Percentiles rank a stretch among this genome's conserved stretches.
phyloP scores from a whole-genome alignment of 2,888 invertebrate genomes.

The Linnaemya vulpina region DNA sequence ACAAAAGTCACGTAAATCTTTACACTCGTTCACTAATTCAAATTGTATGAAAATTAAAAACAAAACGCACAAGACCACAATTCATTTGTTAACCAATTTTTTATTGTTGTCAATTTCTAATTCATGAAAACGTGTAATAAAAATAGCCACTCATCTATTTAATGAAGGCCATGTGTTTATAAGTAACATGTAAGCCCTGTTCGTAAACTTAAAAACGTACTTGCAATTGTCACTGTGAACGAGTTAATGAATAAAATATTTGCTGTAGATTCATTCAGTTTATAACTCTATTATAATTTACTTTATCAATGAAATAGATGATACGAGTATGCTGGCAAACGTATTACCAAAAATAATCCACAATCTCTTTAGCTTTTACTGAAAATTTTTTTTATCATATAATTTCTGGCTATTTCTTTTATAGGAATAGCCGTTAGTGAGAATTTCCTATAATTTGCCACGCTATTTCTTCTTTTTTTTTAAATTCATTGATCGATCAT shows the following conservation, averaged over 20 bases:
- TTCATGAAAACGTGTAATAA: not conserved
- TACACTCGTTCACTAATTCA: not conserved
- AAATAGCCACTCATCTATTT: not conserved
- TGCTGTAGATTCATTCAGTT: not conserved
- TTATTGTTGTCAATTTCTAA: conserved; percentile 10
- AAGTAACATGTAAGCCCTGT: not conserved
- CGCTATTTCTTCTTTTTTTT: not conserved
- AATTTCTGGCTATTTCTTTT: too few relatives aligned
- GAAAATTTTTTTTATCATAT: too few relatives aligned
- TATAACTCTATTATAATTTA: not conserved
- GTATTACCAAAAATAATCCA: not conserved
- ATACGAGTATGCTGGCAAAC: not conserved
- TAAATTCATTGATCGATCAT: not conserved
- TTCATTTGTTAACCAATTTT: not conserved
- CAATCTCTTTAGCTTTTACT: not conserved
- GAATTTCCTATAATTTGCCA: conserved; percentile 8
- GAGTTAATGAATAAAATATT: too few relatives aligned
- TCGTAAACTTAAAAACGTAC: not conserved
- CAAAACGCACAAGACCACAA: not conserved
- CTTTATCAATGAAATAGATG: not conserved
- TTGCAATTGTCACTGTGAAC: not conserved
- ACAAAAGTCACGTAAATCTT: conserved; percentile 51
- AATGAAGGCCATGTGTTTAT: not conserved
- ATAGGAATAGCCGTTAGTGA: not conserved
- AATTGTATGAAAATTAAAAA: conserved; percentile 19